phyloP scores from a whole-genome alignment of 1,140 invertebrate species.

The Nomia melanderi region DNA sequence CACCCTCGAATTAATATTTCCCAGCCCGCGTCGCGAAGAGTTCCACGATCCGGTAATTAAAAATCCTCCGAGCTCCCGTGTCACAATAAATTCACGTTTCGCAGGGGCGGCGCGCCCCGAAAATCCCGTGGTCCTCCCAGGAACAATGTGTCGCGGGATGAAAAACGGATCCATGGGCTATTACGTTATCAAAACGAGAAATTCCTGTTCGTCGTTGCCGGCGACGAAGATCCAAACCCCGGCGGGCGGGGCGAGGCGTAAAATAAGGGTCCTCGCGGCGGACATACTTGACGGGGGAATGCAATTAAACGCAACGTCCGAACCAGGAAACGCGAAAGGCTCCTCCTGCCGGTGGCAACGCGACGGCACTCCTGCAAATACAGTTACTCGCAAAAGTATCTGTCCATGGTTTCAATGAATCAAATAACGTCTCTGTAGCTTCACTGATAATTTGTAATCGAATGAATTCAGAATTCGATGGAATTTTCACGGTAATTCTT shows the following conservation, averaged over 20 bases:
- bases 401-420: too few species aligned
- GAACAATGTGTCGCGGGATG: background rate
- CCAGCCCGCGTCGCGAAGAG: too few species aligned
- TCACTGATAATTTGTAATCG: too few species aligned
- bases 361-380: constrained; percentile 8
- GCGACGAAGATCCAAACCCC: background rate
- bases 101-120: too few species aligned
- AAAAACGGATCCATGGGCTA: constrained; percentile 14
- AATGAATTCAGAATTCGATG: too few species aligned
- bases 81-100: too few species aligned
- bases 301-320: constrained; percentile 67
- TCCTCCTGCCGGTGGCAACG: constrained; percentile 42
- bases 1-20: too few species aligned
- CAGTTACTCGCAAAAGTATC: too few species aligned
- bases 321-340: constrained; percentile 61
- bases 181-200: constrained; percentile 43
- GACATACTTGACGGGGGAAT: constrained; percentile 48
- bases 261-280: constrained; percentile 40
- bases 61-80: too few species aligned
- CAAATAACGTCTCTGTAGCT: too few species aligned
- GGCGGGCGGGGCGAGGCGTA: constrained; percentile 32
- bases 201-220: constrained; percentile 18
- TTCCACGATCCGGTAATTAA: too few species aligned
- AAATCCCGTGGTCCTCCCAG: background rate
- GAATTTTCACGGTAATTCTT: too few species aligned